Conservation (phyloP, 2,113 vertebrate genomes). For the Ailurus styani region DNA sequence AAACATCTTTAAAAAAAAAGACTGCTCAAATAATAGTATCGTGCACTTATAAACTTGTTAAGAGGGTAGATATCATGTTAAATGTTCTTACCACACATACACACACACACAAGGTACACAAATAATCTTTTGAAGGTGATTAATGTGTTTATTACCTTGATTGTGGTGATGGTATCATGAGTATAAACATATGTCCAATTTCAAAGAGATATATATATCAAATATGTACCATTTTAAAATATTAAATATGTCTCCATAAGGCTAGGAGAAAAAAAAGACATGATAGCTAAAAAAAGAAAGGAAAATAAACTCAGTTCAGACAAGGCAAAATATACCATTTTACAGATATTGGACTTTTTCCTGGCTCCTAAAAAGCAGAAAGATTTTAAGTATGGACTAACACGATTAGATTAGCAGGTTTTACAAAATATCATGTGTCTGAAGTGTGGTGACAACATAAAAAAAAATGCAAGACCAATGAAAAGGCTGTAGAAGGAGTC, state of each 20-base stretch:
- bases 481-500: background rate
- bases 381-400: background rate
- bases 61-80: background rate
- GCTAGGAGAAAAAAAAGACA: background rate
- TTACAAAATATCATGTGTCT: background rate
- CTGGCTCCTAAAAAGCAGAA: background rate
- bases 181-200: background rate
- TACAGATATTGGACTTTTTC: background rate
- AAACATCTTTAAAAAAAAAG: too few relatives aligned
- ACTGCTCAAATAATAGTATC: background rate
- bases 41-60: background rate
- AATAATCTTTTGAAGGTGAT: background rate
- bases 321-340: background rate
- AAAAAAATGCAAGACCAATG: background rate
- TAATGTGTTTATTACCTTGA: background rate
- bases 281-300: background rate
- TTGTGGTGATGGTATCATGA: background rate
- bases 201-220: background rate
- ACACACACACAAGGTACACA: background rate
- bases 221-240: background rate
- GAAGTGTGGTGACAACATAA: background rate
- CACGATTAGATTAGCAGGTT: background rate
- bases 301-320: fast-evolving
- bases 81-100: background rate
- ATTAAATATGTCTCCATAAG: background rate